Conservation (phyloP, 2,113 vertebrate genomes). For the Colius striatus region DNA sequence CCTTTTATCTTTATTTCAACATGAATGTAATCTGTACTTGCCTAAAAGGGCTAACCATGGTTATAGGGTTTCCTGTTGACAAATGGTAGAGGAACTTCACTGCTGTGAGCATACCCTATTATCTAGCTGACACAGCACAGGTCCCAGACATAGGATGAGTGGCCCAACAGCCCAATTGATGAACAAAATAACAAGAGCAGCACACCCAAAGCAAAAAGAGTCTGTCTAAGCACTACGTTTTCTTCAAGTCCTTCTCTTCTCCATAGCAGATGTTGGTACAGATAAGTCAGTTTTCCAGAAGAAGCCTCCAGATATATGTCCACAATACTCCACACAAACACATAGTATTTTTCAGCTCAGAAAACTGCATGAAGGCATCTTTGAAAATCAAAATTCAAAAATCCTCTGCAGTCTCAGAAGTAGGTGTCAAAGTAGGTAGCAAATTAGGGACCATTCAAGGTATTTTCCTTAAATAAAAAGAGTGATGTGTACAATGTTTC, state of each 20-base stretch:
- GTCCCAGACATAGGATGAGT: neutral
- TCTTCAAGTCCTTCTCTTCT: neutral
- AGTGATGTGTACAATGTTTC: neutral
- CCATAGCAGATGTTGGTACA: neutral
- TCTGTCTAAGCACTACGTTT: neutral
- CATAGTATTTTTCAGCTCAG: neutral
- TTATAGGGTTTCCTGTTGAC: accelerated
- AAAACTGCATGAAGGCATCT: neutral
- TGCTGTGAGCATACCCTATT: neutral
- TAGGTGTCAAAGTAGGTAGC: neutral
- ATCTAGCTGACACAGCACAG: neutral
- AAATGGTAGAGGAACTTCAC: neutral
- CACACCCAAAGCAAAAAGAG: neutral
- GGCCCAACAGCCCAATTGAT: neutral
- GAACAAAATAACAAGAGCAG: neutral
- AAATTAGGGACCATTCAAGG: neutral
- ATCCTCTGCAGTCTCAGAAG: neutral
- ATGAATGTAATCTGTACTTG: neutral
- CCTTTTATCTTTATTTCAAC: neutral
- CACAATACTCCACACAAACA: neutral
- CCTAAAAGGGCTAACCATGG: neutral
- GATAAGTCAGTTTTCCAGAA: neutral
- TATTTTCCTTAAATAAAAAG: neutral
- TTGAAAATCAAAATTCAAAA: neutral
- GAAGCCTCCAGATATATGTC: neutral